These are phyloP conservation scores for Chelonus formosanus DNA, from an alignment of 2,888 invertebrate species.

Conservation along the genomic window DNA sequence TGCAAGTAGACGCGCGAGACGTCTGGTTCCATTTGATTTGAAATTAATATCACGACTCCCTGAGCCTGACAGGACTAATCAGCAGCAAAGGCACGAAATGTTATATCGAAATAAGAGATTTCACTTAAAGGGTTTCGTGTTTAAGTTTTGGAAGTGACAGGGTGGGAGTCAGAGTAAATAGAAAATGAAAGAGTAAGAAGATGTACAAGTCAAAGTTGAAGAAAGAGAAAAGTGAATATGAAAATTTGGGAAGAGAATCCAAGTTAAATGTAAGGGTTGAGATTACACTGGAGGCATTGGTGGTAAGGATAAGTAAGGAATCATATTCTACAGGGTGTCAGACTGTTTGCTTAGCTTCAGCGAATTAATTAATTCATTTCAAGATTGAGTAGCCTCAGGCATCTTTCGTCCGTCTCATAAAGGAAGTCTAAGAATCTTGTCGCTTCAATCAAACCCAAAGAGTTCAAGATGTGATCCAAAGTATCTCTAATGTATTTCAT, in stretches of 20 bases:
- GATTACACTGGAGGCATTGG: constrained; percentile 43
- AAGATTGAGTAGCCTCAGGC: constrained; percentile 46
- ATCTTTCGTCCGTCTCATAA: constrained; percentile 18
- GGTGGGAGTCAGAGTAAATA: constrained; percentile 45
- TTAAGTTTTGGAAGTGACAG: constrained; percentile 66
- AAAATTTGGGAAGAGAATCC: constrained; percentile 31
- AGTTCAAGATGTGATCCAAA: not conserved
- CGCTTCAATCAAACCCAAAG: constrained; percentile 11
- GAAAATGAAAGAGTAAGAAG: constrained; percentile 17
- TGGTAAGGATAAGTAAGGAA: constrained; percentile 57
- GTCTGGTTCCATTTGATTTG: constrained; percentile 57
- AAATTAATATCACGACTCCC: constrained; percentile 65
- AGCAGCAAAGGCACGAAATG: constrained; percentile 51
- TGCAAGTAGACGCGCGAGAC: constrained; percentile 29
- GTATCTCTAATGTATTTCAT: not conserved
- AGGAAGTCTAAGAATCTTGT: constrained; percentile 3
- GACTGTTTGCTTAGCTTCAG: constrained; percentile 57
- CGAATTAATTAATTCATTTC: constrained; percentile 62
- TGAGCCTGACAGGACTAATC: constrained; percentile 65
- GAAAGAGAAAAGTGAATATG: constrained; percentile 28
- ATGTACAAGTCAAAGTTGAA: constrained; percentile 29
- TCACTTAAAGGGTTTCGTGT: constrained; percentile 65
- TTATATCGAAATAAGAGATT: constrained; percentile 65
- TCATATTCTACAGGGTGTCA: constrained; percentile 61
- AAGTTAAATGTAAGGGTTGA: constrained; percentile 24